Base-by-base conservation (phyloP, 1,140 invertebrate genomes). In the Pseudomyrmex pallidus region DNA sequence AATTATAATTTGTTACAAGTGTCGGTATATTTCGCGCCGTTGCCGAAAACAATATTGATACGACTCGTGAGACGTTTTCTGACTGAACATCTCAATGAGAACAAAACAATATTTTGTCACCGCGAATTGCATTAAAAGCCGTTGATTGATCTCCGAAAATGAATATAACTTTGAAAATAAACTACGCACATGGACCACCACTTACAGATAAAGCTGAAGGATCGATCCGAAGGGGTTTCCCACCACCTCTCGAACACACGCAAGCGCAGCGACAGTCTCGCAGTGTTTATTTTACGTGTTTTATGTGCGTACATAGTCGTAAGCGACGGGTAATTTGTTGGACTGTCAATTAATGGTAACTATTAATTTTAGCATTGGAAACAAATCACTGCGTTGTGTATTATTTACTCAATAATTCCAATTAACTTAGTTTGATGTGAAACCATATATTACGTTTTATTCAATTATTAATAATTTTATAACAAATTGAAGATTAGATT, bases 271-370 rank as follows among this genome's bases (percentile, higher is more conserved):
- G 59, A 83, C 66, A 67, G 54, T 72, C 25, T 80, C 54, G 86
- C 66, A 86, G 84, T 90, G 85, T 92, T 92, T 91, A 90, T 92
- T 90, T 88, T 91, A 89, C 90, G 90, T 90, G 85, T 91, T 91
- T 91, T 90, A 92, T 90, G 85, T 85, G 85, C 74, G 83, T 62
- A 85, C 83, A 84, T 74, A 76, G 68, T 73, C 57, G 50, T 54
- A 48, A 57, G 52, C 63, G 63, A 52, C 35, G 17, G 46, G 50
- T 62, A 85, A 86, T 86, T 86, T 85, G 50, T 82, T 56, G 13
- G 12, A 25, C 66, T 25, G 64, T 13, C 64, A 70, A 70, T 78
- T 68, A 78, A 68, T 25, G 35, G 20, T 35, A 59, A 48, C 15
- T 70, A 59, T 46, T 59, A 46, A 48, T 70, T 70, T 68, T 57